These are phyloP conservation scores for Salpingus planirostris DNA, from an alignment of 2,888 invertebrate genomes.

Conservation along the genomic window DNA sequence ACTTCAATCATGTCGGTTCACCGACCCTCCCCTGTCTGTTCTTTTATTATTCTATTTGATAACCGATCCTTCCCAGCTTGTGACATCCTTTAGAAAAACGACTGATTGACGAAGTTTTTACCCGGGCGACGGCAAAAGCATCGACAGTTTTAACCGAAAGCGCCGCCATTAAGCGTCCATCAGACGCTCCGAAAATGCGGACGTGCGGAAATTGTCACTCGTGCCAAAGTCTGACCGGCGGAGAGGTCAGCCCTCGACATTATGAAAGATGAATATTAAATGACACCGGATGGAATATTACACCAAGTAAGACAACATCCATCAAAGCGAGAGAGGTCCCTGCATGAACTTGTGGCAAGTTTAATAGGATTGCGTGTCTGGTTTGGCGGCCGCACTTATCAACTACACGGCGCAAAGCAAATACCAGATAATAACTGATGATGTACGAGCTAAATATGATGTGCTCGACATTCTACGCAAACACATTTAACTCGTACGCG, in stretches of 20 bases:
- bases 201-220: no score
- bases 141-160: no score
- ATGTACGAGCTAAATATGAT: constrained; percentile 14
- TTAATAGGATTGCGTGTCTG: constrained; percentile 15
- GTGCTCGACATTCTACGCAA: constrained; percentile 9
- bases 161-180: no score
- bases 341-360: constrained; percentile 9
- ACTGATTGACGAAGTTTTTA: constrained; percentile 9
- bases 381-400: constrained; percentile 11
- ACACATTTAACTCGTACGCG: constrained; percentile 5
- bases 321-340: constrained; percentile 13
- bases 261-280: constrained; percentile 12
- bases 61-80: constrained; percentile 3
- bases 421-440: constrained; percentile 14
- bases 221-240: no score
- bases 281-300: constrained; percentile 13
- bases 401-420: constrained; percentile 9
- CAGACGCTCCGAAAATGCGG: no score
- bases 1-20: constrained; percentile 3
- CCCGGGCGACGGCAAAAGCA: no score
- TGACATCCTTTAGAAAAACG: constrained; percentile 2
- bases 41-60: constrained; percentile 2
- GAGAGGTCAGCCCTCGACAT: no score
- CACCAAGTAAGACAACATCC: constrained; percentile 14
- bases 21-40: constrained; percentile 2